Percentiles rank a stretch among this genome's conserved stretches.
phyloP scores from a whole-genome alignment of 2,888 invertebrate genomes.

The Drosophila paranaensis region DNA sequence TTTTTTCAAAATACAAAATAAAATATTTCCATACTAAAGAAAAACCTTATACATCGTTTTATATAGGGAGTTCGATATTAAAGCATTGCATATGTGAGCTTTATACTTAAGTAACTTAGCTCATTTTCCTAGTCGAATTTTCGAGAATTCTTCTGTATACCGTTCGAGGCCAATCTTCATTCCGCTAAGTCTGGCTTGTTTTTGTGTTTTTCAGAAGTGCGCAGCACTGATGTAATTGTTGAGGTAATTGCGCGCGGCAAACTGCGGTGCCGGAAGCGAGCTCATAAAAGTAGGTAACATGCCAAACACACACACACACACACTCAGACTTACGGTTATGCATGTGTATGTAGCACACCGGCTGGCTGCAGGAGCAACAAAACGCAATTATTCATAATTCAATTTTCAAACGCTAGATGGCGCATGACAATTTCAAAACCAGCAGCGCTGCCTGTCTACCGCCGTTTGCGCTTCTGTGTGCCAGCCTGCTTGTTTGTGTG shows the following conservation, averaged over 20 bases:
- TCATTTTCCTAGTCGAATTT: too few relatives aligned
- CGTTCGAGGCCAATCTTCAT: too few relatives aligned
- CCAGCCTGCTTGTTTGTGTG: constrained; percentile 10
- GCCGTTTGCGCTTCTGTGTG: background rate
- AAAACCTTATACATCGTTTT: too few relatives aligned
- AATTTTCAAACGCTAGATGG: constrained; percentile 73
- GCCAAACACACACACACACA: constrained; percentile 12
- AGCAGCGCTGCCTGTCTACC: constrained; percentile 32
- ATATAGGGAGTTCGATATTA: too few relatives aligned
- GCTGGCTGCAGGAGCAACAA: constrained; percentile 39
- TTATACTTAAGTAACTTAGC: too few relatives aligned
- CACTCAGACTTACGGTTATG: background rate
- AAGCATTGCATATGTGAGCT: too few relatives aligned
- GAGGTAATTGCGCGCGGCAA: constrained; percentile 36
- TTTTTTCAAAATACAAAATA: too few relatives aligned
- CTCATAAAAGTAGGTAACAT: constrained; percentile 58
- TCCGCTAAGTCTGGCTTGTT: background rate
- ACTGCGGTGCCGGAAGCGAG: constrained; percentile 22
- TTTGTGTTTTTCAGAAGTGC: background rate
- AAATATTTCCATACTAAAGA: too few relatives aligned
- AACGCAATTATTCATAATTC: constrained; percentile 77
- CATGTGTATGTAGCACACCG: background rate
- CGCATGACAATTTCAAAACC: constrained; percentile 67
- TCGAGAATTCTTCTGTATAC: too few relatives aligned
- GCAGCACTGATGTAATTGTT: constrained; percentile 17